Conservation (phyloP, 2,888 invertebrate genomes). For the Sesamia inferens region DNA sequence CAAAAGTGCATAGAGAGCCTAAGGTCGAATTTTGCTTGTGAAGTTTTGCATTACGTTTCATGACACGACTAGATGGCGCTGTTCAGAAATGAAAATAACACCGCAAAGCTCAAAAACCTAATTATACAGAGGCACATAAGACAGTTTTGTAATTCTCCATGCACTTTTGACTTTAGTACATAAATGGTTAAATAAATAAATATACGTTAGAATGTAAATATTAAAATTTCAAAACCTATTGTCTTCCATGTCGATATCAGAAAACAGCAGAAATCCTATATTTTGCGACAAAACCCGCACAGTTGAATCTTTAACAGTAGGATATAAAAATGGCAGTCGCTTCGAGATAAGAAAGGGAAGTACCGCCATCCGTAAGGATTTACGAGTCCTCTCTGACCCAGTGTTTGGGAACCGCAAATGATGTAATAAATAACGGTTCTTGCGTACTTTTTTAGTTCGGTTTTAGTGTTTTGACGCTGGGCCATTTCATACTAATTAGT, state of each 20-base stretch:
- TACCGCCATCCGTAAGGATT: slow-evolving; percentile 44
- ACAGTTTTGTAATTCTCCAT: too few species aligned
- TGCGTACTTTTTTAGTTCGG: slow-evolving; percentile 23
- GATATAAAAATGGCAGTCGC: slow-evolving; percentile 53
- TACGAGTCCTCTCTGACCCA: slow-evolving; percentile 46
- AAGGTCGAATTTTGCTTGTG: too few species aligned
- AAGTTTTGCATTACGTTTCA: too few species aligned
- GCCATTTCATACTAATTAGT: slow-evolving; percentile 4
- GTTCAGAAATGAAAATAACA: too few species aligned
- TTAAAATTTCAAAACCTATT: too few species aligned
- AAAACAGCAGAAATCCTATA: slow-evolving; percentile 37
- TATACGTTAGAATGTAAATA: too few species aligned
- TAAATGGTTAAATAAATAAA: too few species aligned
- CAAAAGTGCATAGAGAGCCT: too few species aligned
- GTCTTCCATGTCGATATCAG: slow-evolving; percentile 17
- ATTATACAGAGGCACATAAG: too few species aligned
- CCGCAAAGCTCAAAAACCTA: too few species aligned
- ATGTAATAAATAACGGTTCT: slow-evolving; percentile 53
- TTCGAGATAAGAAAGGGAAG: slow-evolving; percentile 37
- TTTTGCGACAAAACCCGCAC: slow-evolving; percentile 33
- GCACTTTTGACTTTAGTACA: too few species aligned
- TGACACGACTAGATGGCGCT: too few species aligned
- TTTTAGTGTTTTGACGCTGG: slow-evolving; percentile 35
- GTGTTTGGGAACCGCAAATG: slow-evolving; percentile 48
- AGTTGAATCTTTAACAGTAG: slow-evolving; percentile 46